Base-by-base conservation (phyloP, 23 tunicate species). In the Trididemnum miniatum region DNA sequence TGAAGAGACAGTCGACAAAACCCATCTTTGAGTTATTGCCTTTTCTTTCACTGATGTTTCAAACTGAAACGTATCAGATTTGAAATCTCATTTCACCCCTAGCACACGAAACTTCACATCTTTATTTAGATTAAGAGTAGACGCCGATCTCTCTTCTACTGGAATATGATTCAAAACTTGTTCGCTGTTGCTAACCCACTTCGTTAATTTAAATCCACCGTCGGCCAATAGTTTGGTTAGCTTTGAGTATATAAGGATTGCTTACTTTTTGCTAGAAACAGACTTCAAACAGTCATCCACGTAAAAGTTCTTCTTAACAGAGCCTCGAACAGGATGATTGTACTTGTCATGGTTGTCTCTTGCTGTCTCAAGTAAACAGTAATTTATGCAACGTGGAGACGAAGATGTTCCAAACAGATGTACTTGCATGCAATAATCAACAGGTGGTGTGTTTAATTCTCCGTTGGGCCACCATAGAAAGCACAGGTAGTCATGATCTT, bases 391-490 rank as follows among this genome's bases (percentile, higher is more conserved):
- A 62, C 29, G 15, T 49, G 57, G 57, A 49, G 67, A 62, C 26
- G 28, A 62, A 62, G 67, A 3, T 12, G 67, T 26, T 12, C 67
- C 67, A n/a, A 62, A 62, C 67, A 62, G 5, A 62, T 20, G 29
- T 18, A 62, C 67, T 26, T 62, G 15, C 67, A 62, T 62, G 5
- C 67, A 20, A 26, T 62, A 62, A 12, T 62, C 67, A 5, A 12
- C 29, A 26, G 67, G 76, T 7, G n/a, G n/a, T 12, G 4, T 18
- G 23, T 30, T 20, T 31, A 30, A 7, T 25, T 71, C 39, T 33
- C 76, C 76, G 4, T n/a, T 35, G 26, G n/a, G 22, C 76, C 76
- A 71, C 39, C 76, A 71, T 28, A 71, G 23, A n/a, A 71, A 71
- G 5, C 38, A 20, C 26, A 71, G 76, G 5, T 7, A 34, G n/a